Conservation (phyloP, 2,113 vertebrate species). For the Cebus imitator region DNA sequence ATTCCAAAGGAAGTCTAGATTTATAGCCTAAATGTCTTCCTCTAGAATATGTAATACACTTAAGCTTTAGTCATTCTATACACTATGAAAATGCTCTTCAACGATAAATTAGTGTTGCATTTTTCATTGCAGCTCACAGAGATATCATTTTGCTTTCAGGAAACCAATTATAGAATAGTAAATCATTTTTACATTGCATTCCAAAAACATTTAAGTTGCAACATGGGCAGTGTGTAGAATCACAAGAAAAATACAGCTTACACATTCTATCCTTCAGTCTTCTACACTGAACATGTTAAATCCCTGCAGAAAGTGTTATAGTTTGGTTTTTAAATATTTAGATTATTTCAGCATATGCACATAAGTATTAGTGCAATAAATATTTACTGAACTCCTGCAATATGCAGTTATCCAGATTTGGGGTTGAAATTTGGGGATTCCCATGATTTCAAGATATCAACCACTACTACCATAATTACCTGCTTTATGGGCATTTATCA, state of each 20-base stretch:
- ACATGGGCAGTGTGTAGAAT: neutral
- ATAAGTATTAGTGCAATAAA: neutral
- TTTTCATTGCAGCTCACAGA: conserved; percentile 69
- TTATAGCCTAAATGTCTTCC: conserved; percentile 70
- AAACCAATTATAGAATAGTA: conserved; percentile 78
- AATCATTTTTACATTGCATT: conserved; percentile 70
- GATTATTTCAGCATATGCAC: neutral
- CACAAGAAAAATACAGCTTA: conserved; percentile 15
- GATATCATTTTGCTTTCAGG: conserved; percentile 65
- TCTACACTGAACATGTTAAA: neutral
- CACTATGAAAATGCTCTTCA: conserved; percentile 59
- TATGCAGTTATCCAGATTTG: neutral
- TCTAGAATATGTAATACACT: conserved; percentile 66
- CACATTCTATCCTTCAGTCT: neutral
- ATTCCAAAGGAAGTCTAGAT: conserved; percentile 67
- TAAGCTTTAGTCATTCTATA: conserved; percentile 54
- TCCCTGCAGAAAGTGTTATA: neutral
- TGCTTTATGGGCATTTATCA: neutral
- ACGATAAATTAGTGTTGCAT: conserved; percentile 66
- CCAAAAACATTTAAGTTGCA: conserved; percentile 66
- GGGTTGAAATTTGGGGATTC: neutral
- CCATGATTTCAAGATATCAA: neutral
- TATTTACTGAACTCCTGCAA: neutral
- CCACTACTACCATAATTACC: fast-evolving
- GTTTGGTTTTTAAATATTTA: neutral